Conservation (phyloP, 1,140 invertebrate genomes). For the Potamilus streckersoni region DNA sequence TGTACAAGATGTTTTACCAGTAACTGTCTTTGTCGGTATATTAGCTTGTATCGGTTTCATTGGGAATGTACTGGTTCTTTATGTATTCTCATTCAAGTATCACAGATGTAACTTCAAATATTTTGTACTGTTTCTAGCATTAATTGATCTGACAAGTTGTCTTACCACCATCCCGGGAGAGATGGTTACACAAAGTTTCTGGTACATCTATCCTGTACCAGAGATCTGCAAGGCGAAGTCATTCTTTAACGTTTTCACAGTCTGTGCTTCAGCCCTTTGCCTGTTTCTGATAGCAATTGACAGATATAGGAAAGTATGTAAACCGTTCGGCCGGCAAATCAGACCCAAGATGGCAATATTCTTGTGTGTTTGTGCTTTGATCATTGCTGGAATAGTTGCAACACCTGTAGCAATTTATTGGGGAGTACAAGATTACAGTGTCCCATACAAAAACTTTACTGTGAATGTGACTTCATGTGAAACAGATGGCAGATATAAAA, state of each 20-base stretch:
- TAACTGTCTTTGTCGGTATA: slow-evolving; percentile 32
- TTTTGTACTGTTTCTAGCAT: slow-evolving; percentile 41
- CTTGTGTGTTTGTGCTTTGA: background rate
- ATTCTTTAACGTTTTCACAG: slow-evolving; percentile 42
- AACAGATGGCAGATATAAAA: slow-evolving; percentile 3
- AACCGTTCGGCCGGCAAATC: slow-evolving; percentile 36
- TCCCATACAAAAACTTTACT: no score
- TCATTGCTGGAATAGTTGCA: no score
- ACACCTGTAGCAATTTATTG: no score
- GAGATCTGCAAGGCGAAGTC: slow-evolving; percentile 41
- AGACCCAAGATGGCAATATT: background rate
- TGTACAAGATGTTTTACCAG: slow-evolving; percentile 15
- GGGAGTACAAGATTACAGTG: background rate
- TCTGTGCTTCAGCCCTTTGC: slow-evolving; percentile 35
- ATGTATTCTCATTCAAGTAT: slow-evolving; percentile 35
- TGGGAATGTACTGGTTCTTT: slow-evolving; percentile 42
- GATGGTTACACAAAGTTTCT: slow-evolving; percentile 39
- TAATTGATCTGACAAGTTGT: slow-evolving; percentile 41
- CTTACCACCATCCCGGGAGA: slow-evolving; percentile 45
- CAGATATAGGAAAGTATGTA: slow-evolving; percentile 41
- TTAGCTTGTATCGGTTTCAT: slow-evolving; percentile 32
- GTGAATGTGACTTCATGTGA: slow-evolving; percentile 30
- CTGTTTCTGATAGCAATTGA: slow-evolving; percentile 39
- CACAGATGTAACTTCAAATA: slow-evolving; percentile 35
- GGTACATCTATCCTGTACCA: slow-evolving; percentile 41